Base-by-base conservation (phyloP, 2,113 vertebrate species). In the Malurus elegans region DNA sequence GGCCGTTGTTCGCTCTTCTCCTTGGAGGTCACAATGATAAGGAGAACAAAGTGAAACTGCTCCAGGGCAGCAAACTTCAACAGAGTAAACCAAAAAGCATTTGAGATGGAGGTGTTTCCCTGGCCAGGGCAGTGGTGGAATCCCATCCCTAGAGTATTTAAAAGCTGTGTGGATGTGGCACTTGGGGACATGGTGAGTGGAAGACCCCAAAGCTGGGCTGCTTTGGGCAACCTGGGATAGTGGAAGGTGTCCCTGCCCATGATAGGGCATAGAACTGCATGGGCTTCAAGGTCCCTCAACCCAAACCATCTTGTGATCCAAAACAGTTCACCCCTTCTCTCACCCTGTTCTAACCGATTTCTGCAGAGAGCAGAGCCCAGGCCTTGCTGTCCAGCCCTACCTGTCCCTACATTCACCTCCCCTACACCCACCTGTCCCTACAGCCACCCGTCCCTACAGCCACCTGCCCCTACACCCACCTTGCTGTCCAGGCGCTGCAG, bases 401-500 rank as follows among this genome's bases (percentile, higher is more conserved):
- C 40, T 58, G 54, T 21, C 51, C n/a, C 18, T 8, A 56, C 83
- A 93, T 96, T 79, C 98, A 99, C 99, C 97, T 99, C 38, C 38
- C 38, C 38, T 38, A 38, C 38, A 38, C 25, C 57, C 45, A 5
- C 8, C 40, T 58, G 54, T 21, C 51, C n/a, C 18, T 8, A 42
- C 79, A 92, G 88, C 74, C 98, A 99, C 28, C 53, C 12, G 7
- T 3, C 25, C 72, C 40, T 38, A n/a, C 51, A 54, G 18, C 42
- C 65, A 26, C 25, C 26, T 2, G 14, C 4, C 17, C 38, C 20
- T 8, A 56, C 85, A 93, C 96, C 79, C 98, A 99, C 99, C 97
- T 99, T 99, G 92, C 98, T 99, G 98, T 99, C 99, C 96, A 99
- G 97, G 44, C 99, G 98, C 95, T 99, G 99, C 95, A 99, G 98